Evolutionary conservation across 2,797 vertebrate genomes (phyloP).

Genomic region (Eulemur albifrons): DNA sequence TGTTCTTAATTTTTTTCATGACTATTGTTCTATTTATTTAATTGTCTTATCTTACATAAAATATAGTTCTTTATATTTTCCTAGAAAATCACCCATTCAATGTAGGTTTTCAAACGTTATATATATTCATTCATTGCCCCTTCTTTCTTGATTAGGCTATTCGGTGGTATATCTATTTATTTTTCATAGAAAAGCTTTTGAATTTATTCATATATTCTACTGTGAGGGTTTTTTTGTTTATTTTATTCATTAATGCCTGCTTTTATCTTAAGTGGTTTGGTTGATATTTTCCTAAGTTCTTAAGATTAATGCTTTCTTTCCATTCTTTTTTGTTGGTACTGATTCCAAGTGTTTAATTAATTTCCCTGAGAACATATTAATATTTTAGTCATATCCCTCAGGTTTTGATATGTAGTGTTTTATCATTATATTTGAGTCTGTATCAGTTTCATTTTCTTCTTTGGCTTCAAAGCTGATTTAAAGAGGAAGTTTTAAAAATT

Average conservation of each 20-base stretch:
- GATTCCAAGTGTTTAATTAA: neutral
- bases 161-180: neutral
- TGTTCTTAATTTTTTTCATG: neutral
- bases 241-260: neutral
- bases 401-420: neutral
- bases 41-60: neutral
- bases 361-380: neutral
- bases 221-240: neutral
- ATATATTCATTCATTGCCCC: neutral
- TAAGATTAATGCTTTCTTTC: neutral
- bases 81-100: neutral
- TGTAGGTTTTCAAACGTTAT: neutral
- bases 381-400: neutral
- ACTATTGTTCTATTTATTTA: neutral
- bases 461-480: neutral
- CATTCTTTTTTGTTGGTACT: neutral
- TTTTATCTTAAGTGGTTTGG: neutral
- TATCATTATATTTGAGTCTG: neutral
- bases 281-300: neutral
- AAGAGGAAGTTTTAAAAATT: neutral
- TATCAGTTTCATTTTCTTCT: neutral
- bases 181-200: conserved; percentile 27
- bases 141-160: neutral
- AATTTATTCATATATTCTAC: neutral
- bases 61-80: neutral